Conservation (phyloP, 64 coral and sea anemone species). For the Orbicella faveolata region DNA sequence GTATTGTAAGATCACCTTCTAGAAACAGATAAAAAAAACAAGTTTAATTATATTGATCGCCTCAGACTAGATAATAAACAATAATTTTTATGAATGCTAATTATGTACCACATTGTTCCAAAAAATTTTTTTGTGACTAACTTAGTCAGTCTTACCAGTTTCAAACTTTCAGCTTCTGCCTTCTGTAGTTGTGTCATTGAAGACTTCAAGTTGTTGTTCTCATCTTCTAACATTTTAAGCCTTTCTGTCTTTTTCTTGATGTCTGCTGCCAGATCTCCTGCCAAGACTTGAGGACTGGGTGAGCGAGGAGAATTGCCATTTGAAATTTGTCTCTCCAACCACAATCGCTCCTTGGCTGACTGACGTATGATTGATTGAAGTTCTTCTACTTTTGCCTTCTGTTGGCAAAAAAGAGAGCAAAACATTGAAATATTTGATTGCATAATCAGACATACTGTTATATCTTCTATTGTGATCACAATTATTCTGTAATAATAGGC, state of each 20-base stretch:
- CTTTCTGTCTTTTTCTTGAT: conserved; percentile 24
- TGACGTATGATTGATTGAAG: conserved; percentile 78
- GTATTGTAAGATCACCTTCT: no score
- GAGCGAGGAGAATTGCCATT: conserved; percentile 36
- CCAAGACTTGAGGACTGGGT: conserved; percentile 31
- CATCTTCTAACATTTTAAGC: conserved; percentile 36
- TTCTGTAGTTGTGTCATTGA: conserved; percentile 64
- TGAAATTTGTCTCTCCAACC: conserved; percentile 82
- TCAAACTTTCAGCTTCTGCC: conserved; percentile 49
- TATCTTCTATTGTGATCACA: no score
- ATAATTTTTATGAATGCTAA: not conserved
- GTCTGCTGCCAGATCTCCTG: conserved; percentile 38
- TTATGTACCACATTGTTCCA: no score
- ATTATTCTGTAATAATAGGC: no score
- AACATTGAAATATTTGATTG: not conserved
- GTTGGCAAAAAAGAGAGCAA: conserved; percentile 16
- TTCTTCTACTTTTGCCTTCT: conserved; percentile 87
- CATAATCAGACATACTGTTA: not conserved
- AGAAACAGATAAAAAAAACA: no score
- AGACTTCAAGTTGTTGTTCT: conserved; percentile 65
- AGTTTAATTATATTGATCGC: no score
- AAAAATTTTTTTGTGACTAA: not conserved
- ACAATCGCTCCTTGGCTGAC: conserved; percentile 75
- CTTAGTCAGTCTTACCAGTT: conserved; percentile 42
- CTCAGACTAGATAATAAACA: no score